These are phyloP conservation scores for Thaumatotibia leucotreta DNA, from an alignment of 1,140 invertebrate genomes.

Conservation along the genomic window DNA sequence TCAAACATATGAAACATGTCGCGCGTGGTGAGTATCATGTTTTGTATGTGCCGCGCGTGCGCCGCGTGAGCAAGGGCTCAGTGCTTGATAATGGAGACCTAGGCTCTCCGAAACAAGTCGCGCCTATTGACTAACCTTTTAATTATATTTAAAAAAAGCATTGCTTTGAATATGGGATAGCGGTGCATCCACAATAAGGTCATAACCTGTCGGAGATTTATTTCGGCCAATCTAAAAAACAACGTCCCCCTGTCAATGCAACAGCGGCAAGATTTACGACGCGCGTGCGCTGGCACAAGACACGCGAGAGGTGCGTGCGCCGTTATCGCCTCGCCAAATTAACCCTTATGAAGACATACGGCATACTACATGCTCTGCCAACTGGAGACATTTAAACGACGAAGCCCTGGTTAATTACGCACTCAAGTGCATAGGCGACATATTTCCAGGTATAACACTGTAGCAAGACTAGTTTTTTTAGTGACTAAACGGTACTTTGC, in stretches of 20 bases:
- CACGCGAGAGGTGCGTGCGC: conserved; percentile 47
- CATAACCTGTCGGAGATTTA: not conserved
- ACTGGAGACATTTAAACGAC: not conserved
- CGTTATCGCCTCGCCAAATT: conserved; percentile 60
- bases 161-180: too few species aligned
- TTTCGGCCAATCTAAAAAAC: not conserved
- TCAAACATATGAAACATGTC: too few species aligned
- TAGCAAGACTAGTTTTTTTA: not conserved
- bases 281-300: conserved; percentile 34
- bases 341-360: conserved; percentile 62
- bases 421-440: not conserved
- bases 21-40: too few species aligned
- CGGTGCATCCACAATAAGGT: too few species aligned
- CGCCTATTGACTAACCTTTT: too few species aligned
- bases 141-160: too few species aligned
- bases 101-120: too few species aligned
- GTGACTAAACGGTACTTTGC: not conserved
- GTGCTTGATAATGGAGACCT: too few species aligned
- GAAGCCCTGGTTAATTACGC: not conserved
- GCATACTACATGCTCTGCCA: conserved; percentile 32
- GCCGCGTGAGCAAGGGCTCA: too few species aligned
- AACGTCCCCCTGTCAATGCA: not conserved
- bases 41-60: too few species aligned
- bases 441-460: not conserved
- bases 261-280: conserved; percentile 44